Base-by-base conservation (phyloP, 2,888 invertebrate species). In the Homarus gammarus region DNA sequence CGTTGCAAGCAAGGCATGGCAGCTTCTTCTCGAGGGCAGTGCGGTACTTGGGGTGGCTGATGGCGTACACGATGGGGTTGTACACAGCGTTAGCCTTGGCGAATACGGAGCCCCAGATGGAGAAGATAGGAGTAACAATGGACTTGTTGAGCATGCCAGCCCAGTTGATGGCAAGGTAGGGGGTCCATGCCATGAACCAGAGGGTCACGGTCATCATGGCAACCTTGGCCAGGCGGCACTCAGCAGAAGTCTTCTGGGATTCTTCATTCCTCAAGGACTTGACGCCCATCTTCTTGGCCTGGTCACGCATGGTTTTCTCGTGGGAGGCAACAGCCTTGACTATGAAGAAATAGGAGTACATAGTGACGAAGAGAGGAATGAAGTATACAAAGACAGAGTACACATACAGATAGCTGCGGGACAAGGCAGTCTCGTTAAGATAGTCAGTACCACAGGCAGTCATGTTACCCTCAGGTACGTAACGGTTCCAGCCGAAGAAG, bases 401-500 rank as follows among this genome's bases (percentile, higher is more conserved):
- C 75, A 93, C 51, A 64, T 93, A 84, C 15, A 92, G 91, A 92
- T 93, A 92, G 44, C 64, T 40, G 12, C 92, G 61, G 70, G 77
- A 61, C 31, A 82, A 73, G n/a, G 27, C n/a, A 36, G 44, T 70
- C 10, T 92, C 91, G 10, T 61, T 75, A 40, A 92, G 77, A 92
- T 94, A 94, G 92, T 94, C 94, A 91, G 94, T 94, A 2, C 94
- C 94, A 91, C 94, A 92, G 94, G 75, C 94, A 12, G 94, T 94
- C 92, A 94, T 93, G 92, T 94, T 94, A 31, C 94, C 94, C 92
- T 94, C 94, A 6, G 94, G 94, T 33, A 94, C 93, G 92, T 94
- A 94, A 70, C 92, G 92, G 90, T 92, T 92, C 93, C 94, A 94
- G 36, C 94, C 94, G 92, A 94, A 94, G 82, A 94, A 93, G 3